Base-by-base conservation (phyloP, 2,797 vertebrate species). In the Pachyuromys duprasi region DNA sequence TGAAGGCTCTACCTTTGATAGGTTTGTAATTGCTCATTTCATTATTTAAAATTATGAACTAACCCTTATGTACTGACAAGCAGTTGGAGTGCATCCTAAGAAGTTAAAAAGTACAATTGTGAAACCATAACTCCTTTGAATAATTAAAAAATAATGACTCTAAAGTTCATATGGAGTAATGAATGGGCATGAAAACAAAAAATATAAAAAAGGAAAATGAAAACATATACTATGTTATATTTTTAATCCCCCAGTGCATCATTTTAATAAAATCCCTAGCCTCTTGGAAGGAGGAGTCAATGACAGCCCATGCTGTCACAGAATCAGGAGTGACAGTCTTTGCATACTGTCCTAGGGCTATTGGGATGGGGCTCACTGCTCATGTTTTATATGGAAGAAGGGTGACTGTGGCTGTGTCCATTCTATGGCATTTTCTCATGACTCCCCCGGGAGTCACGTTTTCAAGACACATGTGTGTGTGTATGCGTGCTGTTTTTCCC, bases 211-310 rank as follows among this genome's bases (percentile, higher is more conserved):
- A 49, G 4, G 8, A 83, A 65, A 90, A n/a, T 69, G 42, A 49
- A 63, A 75, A 65, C 76, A 20, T 5, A 8, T 4, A 0, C 8
- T 8, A 0, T 31, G 18, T 67, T 74, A 60, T 84, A 80, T 26
- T 72, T 94, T 75, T 39, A 92, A 78, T 31, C 8, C 75, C 17
- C 31, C 17, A 42, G 14, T 15, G 53, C 28, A 53, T 72, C 49
- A 86, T 62, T 90, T 75, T 76, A 81, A 84, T 31, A 18, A 86
- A 96, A 3, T 20, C 24, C n/a, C 55, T 93, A 24, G 79, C 62
- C 57, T 84, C 39, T 87, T 89, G 31, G 42, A 86, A n/a, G 42
- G 42, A 79, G 14, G 84, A 49, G 22, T 4, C 28, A 84, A 63
- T 67, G 18, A 8, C 49, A 89, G 36, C 12, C 49, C 18, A 57